Evolutionary conservation across 2,113 vertebrate species (phyloP).

Genomic region (Aldabrachelys gigantea): DNA sequence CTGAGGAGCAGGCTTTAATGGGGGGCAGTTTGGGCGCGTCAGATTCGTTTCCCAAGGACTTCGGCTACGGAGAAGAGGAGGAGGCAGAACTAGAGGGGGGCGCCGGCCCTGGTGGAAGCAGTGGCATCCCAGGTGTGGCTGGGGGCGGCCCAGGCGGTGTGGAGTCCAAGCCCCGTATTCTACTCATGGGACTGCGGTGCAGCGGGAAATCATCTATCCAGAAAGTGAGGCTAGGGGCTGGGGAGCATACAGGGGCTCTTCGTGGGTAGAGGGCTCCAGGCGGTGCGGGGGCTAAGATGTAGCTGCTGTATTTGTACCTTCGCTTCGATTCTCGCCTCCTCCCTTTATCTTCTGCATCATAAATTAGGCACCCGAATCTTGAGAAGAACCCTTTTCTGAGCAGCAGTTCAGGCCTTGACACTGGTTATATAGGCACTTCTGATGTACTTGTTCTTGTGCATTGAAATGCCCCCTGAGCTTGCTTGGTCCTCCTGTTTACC

Average conservation of each 20-base stretch:
- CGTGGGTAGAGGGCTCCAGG: too few species aligned
- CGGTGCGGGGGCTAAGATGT: neutral
- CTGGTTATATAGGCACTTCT: too few species aligned
- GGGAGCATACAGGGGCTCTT: too few species aligned
- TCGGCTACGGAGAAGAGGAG: slow-evolving; percentile 95
- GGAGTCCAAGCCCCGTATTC: slow-evolving; percentile 93
- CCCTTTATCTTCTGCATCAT: neutral
- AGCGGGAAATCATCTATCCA: slow-evolving; percentile 99
- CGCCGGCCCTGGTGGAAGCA: slow-evolving; percentile 35
- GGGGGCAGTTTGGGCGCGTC: slow-evolving; percentile 89
- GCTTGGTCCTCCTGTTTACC: neutral
- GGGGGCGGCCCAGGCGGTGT: slow-evolving; percentile 82
- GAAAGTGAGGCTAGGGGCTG: slow-evolving; percentile 84
- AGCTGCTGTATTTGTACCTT: neutral
- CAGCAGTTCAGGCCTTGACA: neutral
- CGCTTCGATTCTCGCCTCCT: neutral
- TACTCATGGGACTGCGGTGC: slow-evolving; percentile 95
- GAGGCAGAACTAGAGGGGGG: slow-evolving; percentile 83
- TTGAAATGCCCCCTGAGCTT: neutral
- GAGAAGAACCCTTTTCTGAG: neutral
- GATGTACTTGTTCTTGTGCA: neutral
- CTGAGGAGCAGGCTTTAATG: slow-evolving; percentile 87
- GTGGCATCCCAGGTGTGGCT: slow-evolving; percentile 67
- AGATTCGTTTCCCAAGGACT: slow-evolving; percentile 96
- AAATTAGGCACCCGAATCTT: neutral